Percentiles rank a stretch among this genome's conserved stretches.
Conservation (phyloP, 2,113 vertebrate species). For the Oreocharis arfaki region DNA sequence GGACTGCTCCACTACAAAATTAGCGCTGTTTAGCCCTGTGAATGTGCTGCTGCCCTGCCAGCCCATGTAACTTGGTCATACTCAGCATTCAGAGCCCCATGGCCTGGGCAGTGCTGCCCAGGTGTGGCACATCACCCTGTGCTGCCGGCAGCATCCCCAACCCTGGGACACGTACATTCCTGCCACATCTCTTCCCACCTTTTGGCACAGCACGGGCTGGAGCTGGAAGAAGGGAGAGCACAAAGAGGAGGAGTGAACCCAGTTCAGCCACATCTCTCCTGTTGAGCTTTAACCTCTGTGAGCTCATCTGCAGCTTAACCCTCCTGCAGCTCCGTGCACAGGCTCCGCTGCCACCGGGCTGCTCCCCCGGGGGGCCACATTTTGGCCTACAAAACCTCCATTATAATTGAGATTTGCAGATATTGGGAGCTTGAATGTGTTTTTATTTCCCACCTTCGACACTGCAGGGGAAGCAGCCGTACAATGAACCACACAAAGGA, state of each 20-base stretch:
- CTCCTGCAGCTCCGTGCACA: background rate
- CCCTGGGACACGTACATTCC: accelerated
- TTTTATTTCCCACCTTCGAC: background rate
- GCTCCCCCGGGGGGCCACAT: background rate
- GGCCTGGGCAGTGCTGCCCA: background rate
- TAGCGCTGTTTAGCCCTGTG: accelerated
- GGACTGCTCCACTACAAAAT: background rate
- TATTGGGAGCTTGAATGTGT: background rate
- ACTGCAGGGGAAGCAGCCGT: background rate
- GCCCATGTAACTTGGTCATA: background rate
- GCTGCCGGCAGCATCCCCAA: background rate
- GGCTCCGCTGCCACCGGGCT: background rate
- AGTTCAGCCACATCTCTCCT: background rate
- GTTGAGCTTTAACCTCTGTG: background rate
- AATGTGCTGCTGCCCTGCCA: accelerated
- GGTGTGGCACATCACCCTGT: background rate
- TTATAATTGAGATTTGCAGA: background rate
- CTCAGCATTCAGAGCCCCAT: background rate
- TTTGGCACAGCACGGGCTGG: background rate
- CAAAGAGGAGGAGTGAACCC: background rate
- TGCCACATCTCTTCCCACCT: background rate
- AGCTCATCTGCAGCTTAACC: background rate
- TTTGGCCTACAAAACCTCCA: background rate
- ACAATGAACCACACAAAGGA: background rate
- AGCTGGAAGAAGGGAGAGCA: background rate